Percentiles rank a stretch among this genome's conserved stretches.
phyloP scores from a whole-genome alignment of 2,888 invertebrate genomes.

The Linyphia triangularis region DNA sequence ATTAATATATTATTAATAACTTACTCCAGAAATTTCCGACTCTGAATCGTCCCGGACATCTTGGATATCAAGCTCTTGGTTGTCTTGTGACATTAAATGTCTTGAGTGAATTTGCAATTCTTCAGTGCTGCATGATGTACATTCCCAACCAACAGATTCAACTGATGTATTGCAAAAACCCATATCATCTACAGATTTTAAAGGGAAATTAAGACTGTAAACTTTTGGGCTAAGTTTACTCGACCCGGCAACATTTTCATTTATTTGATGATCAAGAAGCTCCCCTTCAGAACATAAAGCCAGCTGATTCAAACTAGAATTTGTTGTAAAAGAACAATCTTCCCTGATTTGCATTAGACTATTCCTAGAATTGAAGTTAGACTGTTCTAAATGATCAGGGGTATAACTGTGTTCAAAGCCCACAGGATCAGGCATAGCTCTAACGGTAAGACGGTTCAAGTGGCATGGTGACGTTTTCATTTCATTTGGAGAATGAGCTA shows the following conservation, averaged over 20 bases:
- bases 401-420: conserved; percentile 67
- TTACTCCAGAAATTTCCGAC: conserved; percentile 69
- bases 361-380: conserved; percentile 79
- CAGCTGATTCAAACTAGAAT: conserved; percentile 33
- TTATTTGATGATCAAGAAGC: conserved; percentile 37
- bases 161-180: conserved; percentile 60
- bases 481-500: conserved; percentile 54
- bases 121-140: conserved; percentile 71
- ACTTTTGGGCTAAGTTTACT: conserved; percentile 85
- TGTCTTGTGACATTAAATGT: conserved; percentile 62
- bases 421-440: conserved; percentile 85
- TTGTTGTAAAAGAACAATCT: conserved; percentile 45
- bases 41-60: conserved; percentile 76
- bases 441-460: conserved; percentile 83
- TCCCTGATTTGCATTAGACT: conserved; percentile 77
- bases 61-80: conserved; percentile 74
- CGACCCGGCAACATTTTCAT: conserved; percentile 73
- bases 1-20: neutral
- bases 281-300: conserved; percentile 26
- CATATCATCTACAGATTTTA: conserved; percentile 65
- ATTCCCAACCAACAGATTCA: conserved; percentile 71
- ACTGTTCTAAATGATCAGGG: conserved; percentile 78
- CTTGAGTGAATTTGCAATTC: conserved; percentile 59
- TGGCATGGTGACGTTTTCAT: conserved; percentile 54
- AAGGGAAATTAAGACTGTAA: conserved; percentile 79